Percentiles rank a stretch among this genome's conserved stretches.
These are phyloP conservation scores for Andrena cerasifolii DNA, from an alignment of 1,140 invertebrate genomes.

Conservation along the genomic window DNA sequence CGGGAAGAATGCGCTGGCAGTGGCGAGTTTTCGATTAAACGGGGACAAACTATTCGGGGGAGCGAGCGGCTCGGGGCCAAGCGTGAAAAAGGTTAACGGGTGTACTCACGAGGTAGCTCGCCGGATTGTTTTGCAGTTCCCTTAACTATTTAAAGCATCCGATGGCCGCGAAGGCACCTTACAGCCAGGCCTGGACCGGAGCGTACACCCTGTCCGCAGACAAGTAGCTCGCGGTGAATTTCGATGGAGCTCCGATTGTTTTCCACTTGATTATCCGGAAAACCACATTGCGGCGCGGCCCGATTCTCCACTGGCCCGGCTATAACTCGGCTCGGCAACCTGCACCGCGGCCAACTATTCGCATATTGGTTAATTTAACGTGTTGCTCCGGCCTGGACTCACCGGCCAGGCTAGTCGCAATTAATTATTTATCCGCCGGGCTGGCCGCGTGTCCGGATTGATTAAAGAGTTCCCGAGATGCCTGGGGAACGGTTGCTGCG, in stretches of 20 bases:
- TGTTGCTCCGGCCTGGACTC: conserved; percentile 52
- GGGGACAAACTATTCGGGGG: conserved; percentile 54
- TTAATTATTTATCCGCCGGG: conserved; percentile 52
- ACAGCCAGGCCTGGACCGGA: not conserved
- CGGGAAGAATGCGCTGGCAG: not conserved
- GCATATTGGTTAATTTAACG: conserved; percentile 67
- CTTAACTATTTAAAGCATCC: conserved; percentile 68
- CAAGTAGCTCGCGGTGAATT: conserved; percentile 65
- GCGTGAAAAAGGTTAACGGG: conserved; percentile 60
- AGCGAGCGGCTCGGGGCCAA: conserved; percentile 5
- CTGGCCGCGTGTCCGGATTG: not conserved
- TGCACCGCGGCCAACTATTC: conserved; percentile 57
- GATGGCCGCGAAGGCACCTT: conserved; percentile 30
- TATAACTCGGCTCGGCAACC: conserved; percentile 56
- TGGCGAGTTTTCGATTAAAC: conserved; percentile 47
- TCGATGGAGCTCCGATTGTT: conserved; percentile 71
- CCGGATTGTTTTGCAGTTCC: conserved; percentile 67
- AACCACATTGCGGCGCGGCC: conserved; percentile 63
- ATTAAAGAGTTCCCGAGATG: conserved; percentile 34
- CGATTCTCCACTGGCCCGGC: conserved; percentile 55
- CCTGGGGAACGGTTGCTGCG: not conserved
- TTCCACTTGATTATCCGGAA: conserved; percentile 73
- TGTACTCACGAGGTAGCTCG: conserved; percentile 1
- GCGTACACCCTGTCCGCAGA: conserved; percentile 44
- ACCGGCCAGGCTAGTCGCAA: conserved; percentile 3